Percentiles rank a stretch among this genome's conserved stretches.
phyloP scores from a whole-genome alignment of 1,140 invertebrate species.

The Hydropsyche tenuis region DNA sequence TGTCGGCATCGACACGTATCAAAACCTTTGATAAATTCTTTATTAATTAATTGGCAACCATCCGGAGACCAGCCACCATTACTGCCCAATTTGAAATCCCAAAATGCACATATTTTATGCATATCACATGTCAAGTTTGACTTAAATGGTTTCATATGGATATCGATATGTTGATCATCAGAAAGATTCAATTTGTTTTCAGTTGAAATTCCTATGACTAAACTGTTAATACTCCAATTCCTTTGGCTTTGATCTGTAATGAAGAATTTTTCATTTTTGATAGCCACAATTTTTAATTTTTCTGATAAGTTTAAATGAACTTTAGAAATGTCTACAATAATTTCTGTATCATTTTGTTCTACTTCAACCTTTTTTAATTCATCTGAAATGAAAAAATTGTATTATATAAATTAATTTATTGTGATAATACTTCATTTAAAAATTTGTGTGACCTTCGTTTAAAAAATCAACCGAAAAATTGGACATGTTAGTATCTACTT shows the following conservation, averaged over 20 bases:
- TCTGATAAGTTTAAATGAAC: conserved; percentile 59
- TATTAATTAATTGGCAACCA: conserved; percentile 51
- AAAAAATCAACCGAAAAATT: no score
- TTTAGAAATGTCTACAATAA: conserved; percentile 38
- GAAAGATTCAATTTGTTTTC: background rate
- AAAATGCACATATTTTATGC: conserved; percentile 52
- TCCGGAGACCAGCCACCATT: conserved; percentile 55
- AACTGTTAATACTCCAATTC: background rate
- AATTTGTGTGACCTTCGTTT: no score
- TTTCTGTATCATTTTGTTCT: background rate
- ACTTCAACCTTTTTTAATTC: background rate
- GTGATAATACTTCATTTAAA: no score
- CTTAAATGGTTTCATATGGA: background rate
- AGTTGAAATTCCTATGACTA: background rate
- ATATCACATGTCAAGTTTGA: background rate
- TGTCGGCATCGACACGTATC: conserved; percentile 60
- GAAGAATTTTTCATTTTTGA: no score
- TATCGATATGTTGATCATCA: background rate
- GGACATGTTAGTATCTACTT: no score
- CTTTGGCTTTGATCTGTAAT: background rate
- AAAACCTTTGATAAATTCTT: conserved; percentile 47
- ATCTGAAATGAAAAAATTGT: no score
- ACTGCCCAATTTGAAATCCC: conserved; percentile 56
- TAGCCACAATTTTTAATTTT: conserved; percentile 50
- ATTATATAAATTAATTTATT: no score